Conservation (phyloP, 2,113 vertebrate species). For the Marcusenius ussheri region DNA sequence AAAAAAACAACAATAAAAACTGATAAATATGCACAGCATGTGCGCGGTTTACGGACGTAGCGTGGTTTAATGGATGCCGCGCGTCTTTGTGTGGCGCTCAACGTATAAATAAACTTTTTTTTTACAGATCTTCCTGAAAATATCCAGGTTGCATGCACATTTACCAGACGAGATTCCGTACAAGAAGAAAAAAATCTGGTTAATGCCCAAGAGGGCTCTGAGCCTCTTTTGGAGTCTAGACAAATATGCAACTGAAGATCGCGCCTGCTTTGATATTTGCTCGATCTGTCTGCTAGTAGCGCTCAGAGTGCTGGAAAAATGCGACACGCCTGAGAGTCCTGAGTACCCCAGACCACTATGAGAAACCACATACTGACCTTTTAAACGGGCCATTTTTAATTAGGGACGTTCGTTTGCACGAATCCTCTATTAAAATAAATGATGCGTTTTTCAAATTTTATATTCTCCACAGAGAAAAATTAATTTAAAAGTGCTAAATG, state of each 20-base stretch:
- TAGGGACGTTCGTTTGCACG: background rate
- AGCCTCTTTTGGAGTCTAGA: slow-evolving; percentile 13
- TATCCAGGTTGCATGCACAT: slow-evolving; percentile 5
- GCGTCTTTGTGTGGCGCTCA: slow-evolving; percentile 8
- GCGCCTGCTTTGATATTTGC: slow-evolving; percentile 18
- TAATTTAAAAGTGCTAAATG: background rate
- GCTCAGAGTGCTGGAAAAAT: background rate
- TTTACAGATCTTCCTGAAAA: slow-evolving; percentile 3
- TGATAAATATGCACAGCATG: slow-evolving; percentile 50
- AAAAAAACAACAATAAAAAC: slow-evolving; percentile 14
- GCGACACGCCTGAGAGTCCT: background rate
- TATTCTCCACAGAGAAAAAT: background rate
- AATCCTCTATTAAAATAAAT: background rate
- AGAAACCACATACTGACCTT: background rate
- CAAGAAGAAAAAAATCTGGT: slow-evolving; percentile 3
- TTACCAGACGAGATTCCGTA: slow-evolving; percentile 2
- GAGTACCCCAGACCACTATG: background rate
- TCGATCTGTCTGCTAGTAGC: slow-evolving; percentile 7
- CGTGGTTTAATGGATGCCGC: slow-evolving; percentile 18
- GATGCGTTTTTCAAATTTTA: background rate
- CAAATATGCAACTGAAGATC: slow-evolving; percentile 15
- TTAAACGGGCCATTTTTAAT: slow-evolving; percentile 1
- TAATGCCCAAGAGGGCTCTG: background rate
- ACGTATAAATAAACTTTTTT: slow-evolving; percentile 1
- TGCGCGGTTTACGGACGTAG: slow-evolving; percentile 18